Evolutionary conservation across 2,888 invertebrate genomes (phyloP).

Genomic region (Agonopterix arenella): DNA sequence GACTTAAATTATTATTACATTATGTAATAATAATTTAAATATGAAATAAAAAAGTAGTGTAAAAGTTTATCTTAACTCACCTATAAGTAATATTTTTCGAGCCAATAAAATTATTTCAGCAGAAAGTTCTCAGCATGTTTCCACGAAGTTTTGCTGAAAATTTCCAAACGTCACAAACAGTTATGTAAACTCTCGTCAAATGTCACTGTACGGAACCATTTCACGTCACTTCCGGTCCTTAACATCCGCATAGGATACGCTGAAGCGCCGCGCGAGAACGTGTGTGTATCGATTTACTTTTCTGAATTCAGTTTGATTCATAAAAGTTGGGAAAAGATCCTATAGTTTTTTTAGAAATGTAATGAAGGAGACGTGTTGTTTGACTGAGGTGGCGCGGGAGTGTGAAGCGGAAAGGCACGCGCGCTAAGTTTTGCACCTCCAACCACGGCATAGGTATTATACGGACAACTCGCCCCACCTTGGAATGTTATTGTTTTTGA

Average conservation of each 20-base stretch:
- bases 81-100: too few relatives aligned
- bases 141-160: conserved; percentile 17
- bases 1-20: too few relatives aligned
- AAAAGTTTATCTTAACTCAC: too few relatives aligned
- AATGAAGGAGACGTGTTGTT: conserved; percentile 36
- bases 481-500: conserved; percentile 41
- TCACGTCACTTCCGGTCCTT: conserved; percentile 50
- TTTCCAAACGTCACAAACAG: conserved; percentile 37
- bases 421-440: conserved; percentile 37
- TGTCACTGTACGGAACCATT: conserved; percentile 55
- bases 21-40: too few relatives aligned
- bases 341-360: background rate
- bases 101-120: conserved; percentile 13
- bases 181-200: conserved; percentile 43
- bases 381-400: conserved; percentile 30
- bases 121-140: conserved; percentile 45
- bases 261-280: background rate
- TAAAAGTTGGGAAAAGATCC: background rate
- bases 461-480: conserved; percentile 47
- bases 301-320: background rate
- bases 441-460: background rate
- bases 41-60: too few relatives aligned
- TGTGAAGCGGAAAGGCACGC: conserved; percentile 34
- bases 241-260: conserved; percentile 35
- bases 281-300: background rate